A percentile compares a stretch with the other conserved stretches of the same genome.
phyloP scores from a whole-genome alignment of 2,113 vertebrate genomes.

The Chaetops frenatus region DNA sequence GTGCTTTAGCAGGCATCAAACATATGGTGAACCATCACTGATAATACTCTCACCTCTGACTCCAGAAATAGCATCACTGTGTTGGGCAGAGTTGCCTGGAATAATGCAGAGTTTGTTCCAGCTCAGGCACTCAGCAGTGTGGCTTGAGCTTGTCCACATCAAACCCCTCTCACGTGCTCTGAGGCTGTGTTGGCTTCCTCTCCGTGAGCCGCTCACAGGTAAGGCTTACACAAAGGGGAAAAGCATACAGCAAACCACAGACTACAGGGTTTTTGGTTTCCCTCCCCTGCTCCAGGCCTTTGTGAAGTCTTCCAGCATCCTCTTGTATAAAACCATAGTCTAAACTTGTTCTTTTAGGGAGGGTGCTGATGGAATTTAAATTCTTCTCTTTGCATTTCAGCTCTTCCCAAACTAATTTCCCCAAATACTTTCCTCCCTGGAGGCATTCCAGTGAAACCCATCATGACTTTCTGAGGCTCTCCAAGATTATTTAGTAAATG shows the following conservation, averaged over 20 bases:
- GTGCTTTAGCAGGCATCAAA: not conserved
- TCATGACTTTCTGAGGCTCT: not conserved
- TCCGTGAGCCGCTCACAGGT: not conserved
- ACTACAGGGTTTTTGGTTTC: not conserved
- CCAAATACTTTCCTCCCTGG: not conserved
- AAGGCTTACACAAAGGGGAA: not conserved
- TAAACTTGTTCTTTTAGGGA: not conserved
- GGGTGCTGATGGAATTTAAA: not conserved
- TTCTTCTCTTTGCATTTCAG: not conserved
- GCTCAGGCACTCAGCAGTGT: not conserved
- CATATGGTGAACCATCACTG: not conserved
- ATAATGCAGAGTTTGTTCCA: not conserved
- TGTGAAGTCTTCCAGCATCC: not conserved
- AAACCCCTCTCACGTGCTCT: not conserved
- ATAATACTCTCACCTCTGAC: not conserved
- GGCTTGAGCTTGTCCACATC: not conserved
- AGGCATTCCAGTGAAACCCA: not conserved
- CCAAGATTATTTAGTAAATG: not conserved
- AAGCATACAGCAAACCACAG: not conserved
- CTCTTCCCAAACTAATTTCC: conserved; percentile 13
- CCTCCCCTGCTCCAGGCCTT: not conserved
- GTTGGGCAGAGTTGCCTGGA: not conserved
- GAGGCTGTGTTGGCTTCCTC: not conserved
- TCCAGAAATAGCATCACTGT: not conserved
- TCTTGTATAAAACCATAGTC: not conserved